phyloP scores from a whole-genome alignment of 2,113 vertebrate species.

The Amphiprion ocellaris region DNA sequence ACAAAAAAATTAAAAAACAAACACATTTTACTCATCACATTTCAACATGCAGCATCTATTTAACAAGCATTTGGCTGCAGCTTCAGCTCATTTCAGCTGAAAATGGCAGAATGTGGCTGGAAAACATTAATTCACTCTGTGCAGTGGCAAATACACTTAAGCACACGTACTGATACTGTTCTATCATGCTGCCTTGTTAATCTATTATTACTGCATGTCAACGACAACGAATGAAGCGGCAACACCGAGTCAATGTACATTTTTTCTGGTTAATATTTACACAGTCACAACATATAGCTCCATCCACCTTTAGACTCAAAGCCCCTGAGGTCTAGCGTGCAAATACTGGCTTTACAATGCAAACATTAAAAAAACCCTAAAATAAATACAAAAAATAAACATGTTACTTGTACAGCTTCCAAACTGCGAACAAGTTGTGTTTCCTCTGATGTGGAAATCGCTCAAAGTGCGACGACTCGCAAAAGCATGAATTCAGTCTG shows the following conservation, averaged over 20 bases:
- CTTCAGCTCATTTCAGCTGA: no score
- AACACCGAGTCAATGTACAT: not conserved
- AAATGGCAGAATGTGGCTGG: no score
- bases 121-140: no score
- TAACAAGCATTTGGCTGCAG: no score
- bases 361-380: constrained; percentile 18
- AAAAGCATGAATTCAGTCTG: not conserved
- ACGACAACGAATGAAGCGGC: constrained; percentile 3
- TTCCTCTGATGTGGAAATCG: not conserved
- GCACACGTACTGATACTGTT: no score
- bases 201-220: constrained; percentile 9
- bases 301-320: constrained; percentile 4
- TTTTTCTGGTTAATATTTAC: not conserved
- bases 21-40: no score
- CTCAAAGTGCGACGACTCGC: not conserved
- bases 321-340: constrained; percentile 40
- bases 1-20: no score
- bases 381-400: constrained; percentile 21
- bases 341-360: constrained; percentile 38
- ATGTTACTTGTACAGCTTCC: not conserved
- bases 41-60: no score
- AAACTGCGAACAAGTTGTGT: not conserved
- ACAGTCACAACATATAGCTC: no score
- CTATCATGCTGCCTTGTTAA: not conserved
- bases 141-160: no score